Percentiles rank a stretch among this genome's conserved stretches.
Conservation (phyloP, 2,797 vertebrate genomes). For the Notamacropus eugenii region DNA sequence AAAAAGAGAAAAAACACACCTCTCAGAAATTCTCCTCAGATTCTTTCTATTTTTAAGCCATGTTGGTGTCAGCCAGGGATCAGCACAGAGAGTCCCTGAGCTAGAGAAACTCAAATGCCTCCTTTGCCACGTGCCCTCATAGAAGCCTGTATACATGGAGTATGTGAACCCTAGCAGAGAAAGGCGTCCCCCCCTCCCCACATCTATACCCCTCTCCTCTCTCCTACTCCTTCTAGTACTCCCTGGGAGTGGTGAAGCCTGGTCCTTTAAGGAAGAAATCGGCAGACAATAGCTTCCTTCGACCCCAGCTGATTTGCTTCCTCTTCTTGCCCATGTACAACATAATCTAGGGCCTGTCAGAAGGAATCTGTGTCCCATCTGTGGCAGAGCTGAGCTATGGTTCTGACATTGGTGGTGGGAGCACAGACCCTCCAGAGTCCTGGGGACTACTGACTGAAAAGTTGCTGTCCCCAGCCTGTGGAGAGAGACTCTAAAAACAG, state of each 20-base stretch:
- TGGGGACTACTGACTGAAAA: background rate
- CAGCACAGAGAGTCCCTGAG: background rate
- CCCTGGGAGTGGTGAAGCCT: background rate
- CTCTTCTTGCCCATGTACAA: background rate
- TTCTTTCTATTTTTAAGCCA: constrained; percentile 29
- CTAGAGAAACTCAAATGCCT: background rate
- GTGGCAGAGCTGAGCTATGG: background rate
- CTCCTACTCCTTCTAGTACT: background rate
- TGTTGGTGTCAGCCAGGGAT: background rate
- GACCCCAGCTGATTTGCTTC: background rate
- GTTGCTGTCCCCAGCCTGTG: no score
- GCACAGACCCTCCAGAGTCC: rapidly evolving
- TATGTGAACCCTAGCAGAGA: background rate
- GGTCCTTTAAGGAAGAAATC: constrained; percentile 10
- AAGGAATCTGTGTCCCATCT: background rate
- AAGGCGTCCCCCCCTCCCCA: no score
- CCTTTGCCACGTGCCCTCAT: background rate
- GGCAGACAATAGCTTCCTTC: background rate
- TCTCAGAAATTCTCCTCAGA: background rate
- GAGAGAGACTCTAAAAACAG: background rate
- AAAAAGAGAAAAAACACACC: rapidly evolving
- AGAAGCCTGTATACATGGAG: background rate
- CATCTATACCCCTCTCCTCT: background rate
- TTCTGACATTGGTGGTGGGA: background rate
- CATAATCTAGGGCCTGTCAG: constrained; percentile 4